Evolutionary conservation across 2,888 invertebrate species (phyloP).

Genomic region (Anagyrus pseudococci): DNA sequence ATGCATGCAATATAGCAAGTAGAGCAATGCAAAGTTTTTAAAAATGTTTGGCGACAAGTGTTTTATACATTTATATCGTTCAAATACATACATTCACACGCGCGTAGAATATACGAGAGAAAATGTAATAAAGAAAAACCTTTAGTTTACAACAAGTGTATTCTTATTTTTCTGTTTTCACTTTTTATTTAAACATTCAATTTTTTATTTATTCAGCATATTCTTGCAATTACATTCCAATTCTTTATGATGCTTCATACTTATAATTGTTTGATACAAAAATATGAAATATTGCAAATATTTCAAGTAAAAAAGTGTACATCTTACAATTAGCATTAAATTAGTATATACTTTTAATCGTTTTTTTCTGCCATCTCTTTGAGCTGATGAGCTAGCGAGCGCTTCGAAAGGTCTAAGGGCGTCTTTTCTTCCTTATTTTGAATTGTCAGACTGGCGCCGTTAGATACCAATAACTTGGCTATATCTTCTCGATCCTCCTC

Average conservation of each 20-base stretch:
- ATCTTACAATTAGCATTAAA: too few species aligned
- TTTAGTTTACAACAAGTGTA: slow-evolving; percentile 39
- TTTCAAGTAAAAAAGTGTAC: too few species aligned
- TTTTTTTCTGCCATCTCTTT: slow-evolving; percentile 7
- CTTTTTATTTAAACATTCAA: background rate
- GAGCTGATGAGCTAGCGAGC: slow-evolving; percentile 30
- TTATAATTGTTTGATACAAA: too few species aligned
- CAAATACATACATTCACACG: slow-evolving; percentile 48
- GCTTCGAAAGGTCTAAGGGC: slow-evolving; percentile 67
- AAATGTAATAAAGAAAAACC: slow-evolving; percentile 48
- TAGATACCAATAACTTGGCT: slow-evolving; percentile 70
- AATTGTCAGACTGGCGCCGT: slow-evolving; percentile 69
- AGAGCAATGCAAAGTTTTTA: slow-evolving; percentile 23
- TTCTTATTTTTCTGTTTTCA: slow-evolving; percentile 20
- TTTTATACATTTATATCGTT: slow-evolving; percentile 60
- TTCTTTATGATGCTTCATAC: too few species aligned
- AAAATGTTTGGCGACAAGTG: too few species aligned
- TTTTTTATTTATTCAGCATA: too few species aligned
- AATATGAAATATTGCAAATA: too few species aligned
- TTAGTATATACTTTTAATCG: too few species aligned
- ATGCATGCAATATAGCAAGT: too few species aligned
- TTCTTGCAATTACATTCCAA: too few species aligned
- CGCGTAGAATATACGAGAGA: slow-evolving; percentile 49
- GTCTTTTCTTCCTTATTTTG: slow-evolving; percentile 73
- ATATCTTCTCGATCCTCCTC: slow-evolving; percentile 78